Base-by-base conservation (phyloP, 64 coral and sea anemone genomes). In the Montipora efflorescens region DNA sequence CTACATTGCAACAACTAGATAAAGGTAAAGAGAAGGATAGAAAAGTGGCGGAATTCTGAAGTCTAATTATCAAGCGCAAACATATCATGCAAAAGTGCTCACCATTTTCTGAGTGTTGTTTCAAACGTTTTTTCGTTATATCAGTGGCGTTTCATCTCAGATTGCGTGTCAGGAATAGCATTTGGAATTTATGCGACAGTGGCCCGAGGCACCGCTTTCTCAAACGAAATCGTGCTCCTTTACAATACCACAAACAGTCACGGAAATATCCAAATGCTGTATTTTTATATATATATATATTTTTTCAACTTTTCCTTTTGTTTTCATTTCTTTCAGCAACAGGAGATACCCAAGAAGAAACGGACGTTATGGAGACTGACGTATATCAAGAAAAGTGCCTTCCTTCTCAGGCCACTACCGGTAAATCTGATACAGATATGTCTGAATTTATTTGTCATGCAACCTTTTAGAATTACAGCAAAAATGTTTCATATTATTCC, bases 371-470 rank as follows among this genome's bases (percentile, higher is more conserved):
- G 74, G 74, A 47, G 28, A 46, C 25, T 15, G 74, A 76, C 13
- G 44, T 74, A 74, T 43, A 7, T 74, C 19, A 74, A 74, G 70
- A 74, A 74, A 74, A 21, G 19, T 74, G 7, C 44, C 10, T 76
- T 76, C 23, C 74, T 76, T 46, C 43, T 44, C 28, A 76, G 74
- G 43, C 74, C 23, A 76, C 23, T 76, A 45, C 43, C 22, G 23
- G 74, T 46, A 76, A 76, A 74, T 74, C 74, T 76, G 74, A 76
- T 76, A 47, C 74, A 76, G 74, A 15, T 76, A 47, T 76, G 28
- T 76, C 74, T 16, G 13, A 76, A 14, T 43, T 15, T 76, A 4
- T 11, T 46, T 76, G 74, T 76, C 21, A 15, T 76, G 43, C 44
- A 76, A 76, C 74, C 43, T 76, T 28, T 47, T 14, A 76, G 74